Evolutionary conservation across 1,140 invertebrate species (phyloP).

Genomic region (Proctacanthus coquilletti): DNA sequence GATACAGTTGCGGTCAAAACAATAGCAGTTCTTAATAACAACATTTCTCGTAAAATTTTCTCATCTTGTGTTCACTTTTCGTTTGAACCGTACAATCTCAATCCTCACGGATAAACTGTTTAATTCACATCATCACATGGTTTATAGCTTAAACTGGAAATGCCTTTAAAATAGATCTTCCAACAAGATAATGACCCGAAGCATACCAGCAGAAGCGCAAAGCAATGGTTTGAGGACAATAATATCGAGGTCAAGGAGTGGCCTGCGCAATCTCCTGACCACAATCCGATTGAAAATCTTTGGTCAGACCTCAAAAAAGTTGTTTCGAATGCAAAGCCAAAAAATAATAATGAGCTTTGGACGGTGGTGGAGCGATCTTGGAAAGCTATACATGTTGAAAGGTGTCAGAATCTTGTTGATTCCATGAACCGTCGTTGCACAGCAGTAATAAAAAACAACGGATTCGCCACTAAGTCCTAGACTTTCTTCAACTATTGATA

Average conservation of each 20-base stretch:
- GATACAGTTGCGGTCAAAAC: too few species aligned
- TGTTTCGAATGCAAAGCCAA: slow-evolving; percentile 6
- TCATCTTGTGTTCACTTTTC: too few species aligned
- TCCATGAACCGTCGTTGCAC: slow-evolving; percentile 12
- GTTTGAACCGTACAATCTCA: too few species aligned
- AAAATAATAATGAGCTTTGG: slow-evolving; percentile 9
- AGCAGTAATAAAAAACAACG: slow-evolving; percentile 13
- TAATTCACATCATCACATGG: too few species aligned
- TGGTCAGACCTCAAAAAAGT: slow-evolving; percentile 11
- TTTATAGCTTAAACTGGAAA: too few species aligned
- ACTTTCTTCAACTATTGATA: too few species aligned
- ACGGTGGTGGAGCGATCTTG: slow-evolving; percentile 7
- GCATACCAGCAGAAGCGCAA: slow-evolving; percentile 11
- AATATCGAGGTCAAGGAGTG: slow-evolving; percentile 13
- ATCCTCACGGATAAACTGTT: too few species aligned
- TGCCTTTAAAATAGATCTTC: slow-evolving; percentile 14
- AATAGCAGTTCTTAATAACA: too few species aligned
- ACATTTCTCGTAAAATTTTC: too few species aligned
- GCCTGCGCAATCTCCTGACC: slow-evolving; percentile 19
- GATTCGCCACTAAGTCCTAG: slow-evolving; percentile 16
- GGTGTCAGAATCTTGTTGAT: slow-evolving; percentile 11
- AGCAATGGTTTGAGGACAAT: slow-evolving; percentile 10
- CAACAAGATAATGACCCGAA: slow-evolving; percentile 20
- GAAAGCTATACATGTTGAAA: slow-evolving; percentile 8
- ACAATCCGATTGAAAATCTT: slow-evolving; percentile 23